phyloP scores from a whole-genome alignment of 2,113 vertebrate genomes.

The Petrocephalus zakoni region DNA sequence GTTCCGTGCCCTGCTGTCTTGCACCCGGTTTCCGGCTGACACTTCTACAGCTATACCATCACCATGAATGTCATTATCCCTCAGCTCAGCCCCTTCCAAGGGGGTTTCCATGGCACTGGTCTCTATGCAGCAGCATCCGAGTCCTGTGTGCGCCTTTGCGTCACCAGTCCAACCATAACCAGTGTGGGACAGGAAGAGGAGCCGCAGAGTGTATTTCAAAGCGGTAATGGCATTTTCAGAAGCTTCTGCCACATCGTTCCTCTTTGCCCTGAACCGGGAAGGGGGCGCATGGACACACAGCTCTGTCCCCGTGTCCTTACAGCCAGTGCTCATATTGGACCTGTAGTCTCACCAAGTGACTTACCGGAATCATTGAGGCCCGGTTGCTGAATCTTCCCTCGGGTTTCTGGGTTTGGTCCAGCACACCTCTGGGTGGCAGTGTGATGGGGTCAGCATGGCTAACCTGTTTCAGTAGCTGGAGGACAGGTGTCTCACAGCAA shows the following conservation, averaged over 20 bases:
- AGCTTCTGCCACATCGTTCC: not conserved
- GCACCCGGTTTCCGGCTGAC: not conserved
- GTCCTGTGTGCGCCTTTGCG: not conserved
- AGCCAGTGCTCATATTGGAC: not conserved
- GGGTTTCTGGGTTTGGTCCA: not conserved
- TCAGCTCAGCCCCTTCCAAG: not conserved
- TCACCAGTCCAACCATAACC: not conserved
- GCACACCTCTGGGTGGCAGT: not conserved
- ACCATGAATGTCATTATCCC: not conserved
- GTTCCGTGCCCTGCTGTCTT: not conserved
- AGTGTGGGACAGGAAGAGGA: not conserved
- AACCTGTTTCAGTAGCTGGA: not conserved
- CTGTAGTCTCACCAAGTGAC: not conserved
- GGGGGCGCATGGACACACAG: not conserved
- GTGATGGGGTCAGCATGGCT: not conserved
- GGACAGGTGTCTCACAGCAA: not conserved
- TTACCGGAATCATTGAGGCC: not conserved
- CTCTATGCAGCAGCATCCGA: not conserved
- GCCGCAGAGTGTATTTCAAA: not conserved
- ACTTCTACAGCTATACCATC: not conserved
- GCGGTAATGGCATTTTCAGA: not conserved
- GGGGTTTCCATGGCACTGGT: not conserved
- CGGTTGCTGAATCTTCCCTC: not conserved
- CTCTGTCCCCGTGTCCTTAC: no score
- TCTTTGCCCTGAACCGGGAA: not conserved